Base-by-base conservation (phyloP, 2,113 vertebrate genomes). In the Aleadryas rufinucha region DNA sequence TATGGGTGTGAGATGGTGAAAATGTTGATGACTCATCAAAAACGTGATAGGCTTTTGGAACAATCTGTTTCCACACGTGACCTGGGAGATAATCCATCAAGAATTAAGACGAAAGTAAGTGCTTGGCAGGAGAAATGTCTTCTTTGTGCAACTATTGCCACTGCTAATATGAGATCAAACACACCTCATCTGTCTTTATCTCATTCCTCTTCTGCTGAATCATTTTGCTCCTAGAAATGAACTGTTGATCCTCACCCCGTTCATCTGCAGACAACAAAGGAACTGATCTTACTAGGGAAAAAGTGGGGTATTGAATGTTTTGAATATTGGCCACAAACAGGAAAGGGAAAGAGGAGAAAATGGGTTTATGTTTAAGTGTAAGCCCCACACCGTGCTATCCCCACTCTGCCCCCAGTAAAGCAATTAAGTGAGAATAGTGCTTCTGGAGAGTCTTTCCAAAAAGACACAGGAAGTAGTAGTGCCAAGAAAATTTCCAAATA, bases 81-180 rank as follows among this genome's bases (percentile, higher is more conserved):
- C 86, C 35, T 98, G 47, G 53, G 64, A 42, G 95, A 97, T 37
- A 77, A 98, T 65, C 96, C 98, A 94, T 86, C 85, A 5, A 94
- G 89, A 77, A 91, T 98, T 24, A 98, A 97, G n/a, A 94, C 97
- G 83, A 90, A 84, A 70, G 98, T 98, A 93, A 97, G 97, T 79
- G 49, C 7, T 42, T 49, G 17, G 33, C 20, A 54, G 28, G 22
- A 74, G 33, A 50, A 50, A 65, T 10, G 20, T 41, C 44, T 84
- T 28, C 8, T 26, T 66, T 53, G 37, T 72, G 37, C 44, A 33
- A 65, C 33, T 50, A 30, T 6, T 50, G 37, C 64, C 33, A 60
- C 63, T 37, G 23, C 39, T 71, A 31, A 35, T 30, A 42, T 4
- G 50, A 93, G 39, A 44, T 77, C 27, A 75, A 76, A 59, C 7